Conservation (phyloP, 2,797 vertebrate genomes). For the Hapalemur alaotrensis region DNA sequence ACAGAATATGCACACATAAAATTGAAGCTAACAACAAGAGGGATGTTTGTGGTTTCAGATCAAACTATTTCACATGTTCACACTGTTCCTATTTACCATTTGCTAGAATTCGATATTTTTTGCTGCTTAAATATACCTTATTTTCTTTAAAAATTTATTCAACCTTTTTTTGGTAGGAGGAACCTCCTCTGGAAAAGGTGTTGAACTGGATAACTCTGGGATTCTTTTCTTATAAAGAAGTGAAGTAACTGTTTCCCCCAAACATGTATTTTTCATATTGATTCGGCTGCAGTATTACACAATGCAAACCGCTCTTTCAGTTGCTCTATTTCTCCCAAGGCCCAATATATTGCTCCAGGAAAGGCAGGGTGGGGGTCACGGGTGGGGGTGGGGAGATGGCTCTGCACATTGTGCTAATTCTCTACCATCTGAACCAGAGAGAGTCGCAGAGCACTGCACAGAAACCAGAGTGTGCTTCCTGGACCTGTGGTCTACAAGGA, state of each 20-base stretch:
- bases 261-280: not conserved
- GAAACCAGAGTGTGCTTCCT: not conserved
- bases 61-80: not conserved
- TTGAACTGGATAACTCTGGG: not conserved
- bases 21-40: not conserved
- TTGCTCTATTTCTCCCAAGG: not conserved
- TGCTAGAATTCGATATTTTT: not conserved
- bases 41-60: not conserved
- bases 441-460: accelerated
- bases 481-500: too few species aligned
- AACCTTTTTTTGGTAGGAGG: not conserved
- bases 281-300: not conserved
- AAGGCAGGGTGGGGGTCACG: not conserved
- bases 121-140: not conserved
- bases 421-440: not conserved
- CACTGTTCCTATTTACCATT: not conserved
- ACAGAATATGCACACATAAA: not conserved
- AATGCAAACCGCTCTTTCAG: too few species aligned
- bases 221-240: not conserved
- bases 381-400: too few species aligned
- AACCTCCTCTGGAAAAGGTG: not conserved
- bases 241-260: not conserved
- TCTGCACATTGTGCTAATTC: not conserved
- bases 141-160: not conserved
- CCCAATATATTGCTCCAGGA: not conserved